Percentiles rank a stretch among this genome's conserved stretches.
phyloP scores from a whole-genome alignment of 1,140 invertebrate species.

The Ladona fulva region DNA sequence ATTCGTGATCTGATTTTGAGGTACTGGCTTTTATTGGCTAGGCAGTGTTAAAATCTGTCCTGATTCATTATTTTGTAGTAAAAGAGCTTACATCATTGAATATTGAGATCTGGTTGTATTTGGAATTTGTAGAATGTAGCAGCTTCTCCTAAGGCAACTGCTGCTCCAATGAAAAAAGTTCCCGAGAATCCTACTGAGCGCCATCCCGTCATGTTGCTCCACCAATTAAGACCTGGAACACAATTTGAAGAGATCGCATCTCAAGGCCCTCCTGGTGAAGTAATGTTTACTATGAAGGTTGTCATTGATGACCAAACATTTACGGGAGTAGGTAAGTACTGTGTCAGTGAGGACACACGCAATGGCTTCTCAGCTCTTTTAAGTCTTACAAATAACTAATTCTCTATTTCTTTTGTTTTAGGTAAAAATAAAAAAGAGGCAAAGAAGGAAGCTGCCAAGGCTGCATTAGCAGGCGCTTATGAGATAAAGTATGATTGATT shows the following conservation, averaged over 20 bases:
- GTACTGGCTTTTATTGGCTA: too few species aligned
- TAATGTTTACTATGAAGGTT: constrained; percentile 43
- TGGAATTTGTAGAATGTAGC: neutral
- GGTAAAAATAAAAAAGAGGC: constrained; percentile 45
- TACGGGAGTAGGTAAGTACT: constrained; percentile 42
- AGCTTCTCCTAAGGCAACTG: neutral
- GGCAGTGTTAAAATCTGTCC: too few species aligned
- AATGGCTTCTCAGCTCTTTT: too few species aligned
- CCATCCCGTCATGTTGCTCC: constrained; percentile 62
- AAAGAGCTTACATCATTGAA: too few species aligned
- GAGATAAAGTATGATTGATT: constrained; percentile 11
- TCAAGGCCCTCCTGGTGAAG: constrained; percentile 50
- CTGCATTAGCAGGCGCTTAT: constrained; percentile 30
- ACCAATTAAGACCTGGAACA: constrained; percentile 57
- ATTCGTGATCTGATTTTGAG: too few species aligned
- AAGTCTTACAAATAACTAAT: too few species aligned
- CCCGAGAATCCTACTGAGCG: constrained; percentile 45
- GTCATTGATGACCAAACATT: constrained; percentile 42
- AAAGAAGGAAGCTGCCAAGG: constrained; percentile 42
- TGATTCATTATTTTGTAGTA: too few species aligned
- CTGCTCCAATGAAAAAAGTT: constrained; percentile 31
- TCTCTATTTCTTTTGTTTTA: constrained; percentile 36
- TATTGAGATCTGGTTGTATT: too few species aligned
- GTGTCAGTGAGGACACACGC: too few species aligned
- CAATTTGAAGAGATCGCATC: constrained; percentile 49